phyloP scores from a whole-genome alignment of 1,140 invertebrate species.

The Elymnias hypermnestra region DNA sequence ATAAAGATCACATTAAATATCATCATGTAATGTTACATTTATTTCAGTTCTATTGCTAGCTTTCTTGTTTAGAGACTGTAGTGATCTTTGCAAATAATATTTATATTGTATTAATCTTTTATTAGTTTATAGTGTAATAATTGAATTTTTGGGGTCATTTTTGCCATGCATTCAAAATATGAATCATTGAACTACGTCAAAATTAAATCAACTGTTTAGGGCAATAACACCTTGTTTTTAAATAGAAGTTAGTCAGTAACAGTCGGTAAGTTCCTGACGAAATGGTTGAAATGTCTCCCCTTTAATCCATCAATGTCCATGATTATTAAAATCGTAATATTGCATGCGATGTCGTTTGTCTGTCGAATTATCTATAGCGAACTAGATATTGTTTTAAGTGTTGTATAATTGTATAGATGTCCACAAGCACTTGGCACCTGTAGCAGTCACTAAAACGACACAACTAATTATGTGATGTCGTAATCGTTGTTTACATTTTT shows the following conservation, averaged over 20 bases:
- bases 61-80: constrained; percentile 19
- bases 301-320: constrained; percentile 3
- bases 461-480: constrained; percentile 51
- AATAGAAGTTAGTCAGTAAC: too few relatives aligned
- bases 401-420: constrained; percentile 29
- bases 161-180: too few relatives aligned
- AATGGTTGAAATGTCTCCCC: constrained; percentile 37
- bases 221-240: too few relatives aligned
- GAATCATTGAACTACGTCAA: too few relatives aligned
- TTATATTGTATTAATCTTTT: constrained; percentile 18
- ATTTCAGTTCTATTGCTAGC: constrained; percentile 20
- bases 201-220: too few relatives aligned
- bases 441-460: constrained; percentile 53
- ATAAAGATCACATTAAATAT: constrained; percentile 13
- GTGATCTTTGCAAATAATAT: constrained; percentile 11
- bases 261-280: too few relatives aligned
- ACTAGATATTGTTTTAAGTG: constrained; percentile 29
- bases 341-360: constrained; percentile 47
- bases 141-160: constrained; percentile 29
- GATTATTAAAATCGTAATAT: constrained; percentile 20
- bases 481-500: too few relatives aligned
- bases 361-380: constrained; percentile 22
- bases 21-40: constrained; percentile 13
- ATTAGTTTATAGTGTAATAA: constrained; percentile 15
- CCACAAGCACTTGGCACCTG: constrained; percentile 47